Percentiles rank a stretch among this genome's conserved stretches.
Evolutionary conservation across 2,888 invertebrate species (phyloP).

Genomic region (Andrena camellia): DNA sequence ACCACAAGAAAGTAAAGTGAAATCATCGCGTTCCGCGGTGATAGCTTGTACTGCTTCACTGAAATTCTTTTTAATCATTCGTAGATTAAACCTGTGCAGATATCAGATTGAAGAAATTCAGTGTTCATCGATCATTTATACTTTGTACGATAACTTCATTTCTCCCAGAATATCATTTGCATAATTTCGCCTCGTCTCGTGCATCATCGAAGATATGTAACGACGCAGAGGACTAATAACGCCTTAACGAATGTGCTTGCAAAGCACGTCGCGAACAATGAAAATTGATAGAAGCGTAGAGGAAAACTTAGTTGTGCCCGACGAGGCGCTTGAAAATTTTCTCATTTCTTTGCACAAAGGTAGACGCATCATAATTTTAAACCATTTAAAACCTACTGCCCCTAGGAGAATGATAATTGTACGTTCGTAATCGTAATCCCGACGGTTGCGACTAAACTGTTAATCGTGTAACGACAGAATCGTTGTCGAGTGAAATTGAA

Average conservation of each 20-base stretch:
- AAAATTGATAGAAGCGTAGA: neutral
- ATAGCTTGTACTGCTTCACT: conserved; percentile 48
- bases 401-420: conserved; percentile 3
- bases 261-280: neutral
- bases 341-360: conserved; percentile 25
- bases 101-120: conserved; percentile 59
- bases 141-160: conserved; percentile 62
- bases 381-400: conserved; percentile 26
- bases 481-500: neutral
- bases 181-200: neutral
- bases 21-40: conserved; percentile 46
- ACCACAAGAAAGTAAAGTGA: conserved; percentile 49
- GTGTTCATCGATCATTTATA: conserved; percentile 65
- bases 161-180: conserved; percentile 22
- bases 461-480: neutral
- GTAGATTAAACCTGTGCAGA: conserved; percentile 58
- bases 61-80: conserved; percentile 59
- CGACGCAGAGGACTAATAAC: neutral
- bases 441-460: neutral
- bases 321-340: neutral
- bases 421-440: neutral
- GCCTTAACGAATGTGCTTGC: neutral
- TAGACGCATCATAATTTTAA: neutral
- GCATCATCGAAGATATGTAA: neutral
- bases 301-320: neutral